Conservation (phyloP, 2,113 vertebrate species). For the Gracilinanus agilis region DNA sequence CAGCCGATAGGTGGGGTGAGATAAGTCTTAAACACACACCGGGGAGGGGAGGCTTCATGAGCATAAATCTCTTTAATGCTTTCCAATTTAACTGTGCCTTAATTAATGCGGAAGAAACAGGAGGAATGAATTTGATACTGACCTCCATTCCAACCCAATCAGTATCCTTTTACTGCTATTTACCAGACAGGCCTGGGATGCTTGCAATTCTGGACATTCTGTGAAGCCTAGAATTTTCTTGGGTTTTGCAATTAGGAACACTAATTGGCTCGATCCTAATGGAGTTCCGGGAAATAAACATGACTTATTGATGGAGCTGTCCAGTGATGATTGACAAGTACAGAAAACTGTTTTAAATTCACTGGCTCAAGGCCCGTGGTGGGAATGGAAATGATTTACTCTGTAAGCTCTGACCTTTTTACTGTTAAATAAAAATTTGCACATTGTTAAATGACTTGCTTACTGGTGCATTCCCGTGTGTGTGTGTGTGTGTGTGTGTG, state of each 20-base stretch:
- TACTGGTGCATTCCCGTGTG: not conserved
- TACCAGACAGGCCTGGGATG: not conserved
- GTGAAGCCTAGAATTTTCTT: not conserved
- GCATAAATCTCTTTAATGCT: slow-evolving; percentile 4
- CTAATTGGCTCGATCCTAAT: slow-evolving; percentile 39
- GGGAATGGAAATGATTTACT: slow-evolving; percentile 1
- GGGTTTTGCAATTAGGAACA: slow-evolving; percentile 41
- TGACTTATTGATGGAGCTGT: slow-evolving; percentile 21
- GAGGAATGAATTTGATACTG: not conserved
- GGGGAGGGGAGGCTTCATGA: not conserved
- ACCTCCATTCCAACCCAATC: slow-evolving; percentile 5
- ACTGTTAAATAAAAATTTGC: slow-evolving; percentile 22
- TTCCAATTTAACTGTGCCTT: not conserved
- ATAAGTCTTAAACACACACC: not conserved
- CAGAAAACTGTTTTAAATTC: slow-evolving; percentile 34
- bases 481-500: not conserved
- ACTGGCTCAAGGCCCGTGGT: not conserved
- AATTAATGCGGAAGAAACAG: not conserved
- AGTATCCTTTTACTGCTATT: not conserved
- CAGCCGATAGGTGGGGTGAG: slow-evolving; percentile 7
- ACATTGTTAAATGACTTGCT: slow-evolving; percentile 34
- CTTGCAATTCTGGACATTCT: slow-evolving; percentile 47
- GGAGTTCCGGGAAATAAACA: slow-evolving; percentile 9
- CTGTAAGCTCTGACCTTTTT: not conserved
- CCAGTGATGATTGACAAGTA: slow-evolving; percentile 7